A percentile compares a stretch with the other conserved stretches of the same genome.
Evolutionary conservation across 1,140 invertebrate genomes (phyloP).

Genomic region (Drosophila pseudoobscura): DNA sequence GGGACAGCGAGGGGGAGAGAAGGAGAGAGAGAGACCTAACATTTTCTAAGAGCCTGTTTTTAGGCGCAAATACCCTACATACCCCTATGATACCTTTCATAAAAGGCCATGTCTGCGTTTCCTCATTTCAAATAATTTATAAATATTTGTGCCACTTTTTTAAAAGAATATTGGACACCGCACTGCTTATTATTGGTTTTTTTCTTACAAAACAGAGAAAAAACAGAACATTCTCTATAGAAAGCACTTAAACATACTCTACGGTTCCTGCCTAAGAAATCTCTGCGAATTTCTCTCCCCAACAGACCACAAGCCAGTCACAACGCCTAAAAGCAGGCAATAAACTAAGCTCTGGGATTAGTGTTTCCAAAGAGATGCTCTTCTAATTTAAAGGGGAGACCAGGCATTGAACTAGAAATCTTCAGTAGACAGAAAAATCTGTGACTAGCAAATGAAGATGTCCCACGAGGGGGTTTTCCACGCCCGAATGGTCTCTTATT

Average conservation of each 20-base stretch:
- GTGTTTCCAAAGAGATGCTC: not conserved
- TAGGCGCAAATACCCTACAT: not conserved
- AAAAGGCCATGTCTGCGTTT: not conserved
- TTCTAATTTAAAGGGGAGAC: too few species aligned
- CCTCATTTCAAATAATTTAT: too few species aligned
- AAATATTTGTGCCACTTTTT: not conserved
- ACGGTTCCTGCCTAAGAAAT: too few species aligned
- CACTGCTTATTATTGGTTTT: not conserved
- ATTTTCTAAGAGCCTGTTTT: slow-evolving; percentile 5
- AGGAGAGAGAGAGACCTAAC: not conserved
- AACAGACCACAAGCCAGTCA: slow-evolving; percentile 9
- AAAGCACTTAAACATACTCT: too few species aligned
- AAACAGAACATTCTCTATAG: too few species aligned
- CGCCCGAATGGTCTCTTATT: too few species aligned
- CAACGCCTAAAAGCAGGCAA: slow-evolving; percentile 56
- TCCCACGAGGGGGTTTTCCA: too few species aligned
- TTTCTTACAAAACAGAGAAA: too few species aligned
- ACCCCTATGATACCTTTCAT: too few species aligned
- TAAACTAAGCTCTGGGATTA: slow-evolving; percentile 37
- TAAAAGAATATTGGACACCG: not conserved
- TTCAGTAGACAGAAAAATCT: too few species aligned
- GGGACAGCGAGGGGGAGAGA: slow-evolving; percentile 42
- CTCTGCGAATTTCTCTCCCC: not conserved
- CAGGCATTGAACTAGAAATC: too few species aligned
- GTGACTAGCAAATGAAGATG: too few species aligned